These are phyloP conservation scores for Trichogramma pretiosum DNA, from an alignment of 1,140 invertebrate species.

Conservation along the genomic window DNA sequence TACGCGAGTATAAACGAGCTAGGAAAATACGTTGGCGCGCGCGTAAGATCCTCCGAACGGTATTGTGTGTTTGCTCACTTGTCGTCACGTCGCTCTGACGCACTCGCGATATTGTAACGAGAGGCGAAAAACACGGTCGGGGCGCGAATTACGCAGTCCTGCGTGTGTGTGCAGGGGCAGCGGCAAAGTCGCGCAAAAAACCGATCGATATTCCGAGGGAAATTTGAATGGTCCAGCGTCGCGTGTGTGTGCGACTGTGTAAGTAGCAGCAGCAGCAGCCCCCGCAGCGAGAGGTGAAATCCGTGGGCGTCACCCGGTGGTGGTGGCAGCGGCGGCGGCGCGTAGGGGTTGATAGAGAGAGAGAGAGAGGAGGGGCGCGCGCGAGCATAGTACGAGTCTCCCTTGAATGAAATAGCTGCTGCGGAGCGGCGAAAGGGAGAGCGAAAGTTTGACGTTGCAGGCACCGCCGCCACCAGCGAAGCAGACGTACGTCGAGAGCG, in stretches of 20 bases:
- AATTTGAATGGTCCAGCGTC: background rate
- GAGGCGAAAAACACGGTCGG: no score
- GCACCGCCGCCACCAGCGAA: background rate
- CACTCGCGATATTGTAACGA: no score
- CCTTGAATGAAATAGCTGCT: no score
- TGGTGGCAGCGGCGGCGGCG: background rate
- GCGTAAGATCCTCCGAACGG: no score
- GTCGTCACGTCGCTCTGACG: no score
- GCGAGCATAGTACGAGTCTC: background rate
- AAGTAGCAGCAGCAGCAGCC: background rate
- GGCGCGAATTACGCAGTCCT: no score
- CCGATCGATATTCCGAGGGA: background rate
- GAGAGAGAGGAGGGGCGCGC: background rate
- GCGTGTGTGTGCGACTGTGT: background rate
- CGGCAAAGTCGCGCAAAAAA: no score
- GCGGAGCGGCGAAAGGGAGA: no score
- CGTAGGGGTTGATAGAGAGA: background rate
- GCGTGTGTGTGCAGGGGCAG: no score
- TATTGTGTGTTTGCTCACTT: no score
- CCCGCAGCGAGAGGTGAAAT: background rate
- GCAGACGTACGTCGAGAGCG: background rate
- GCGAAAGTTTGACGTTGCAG: background rate
- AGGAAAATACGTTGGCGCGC: no score
- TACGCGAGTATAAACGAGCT: no score
- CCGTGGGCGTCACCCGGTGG: constrained; percentile 1